Evolutionary conservation across 2,888 invertebrate genomes (phyloP), one percentile per base, ranked within the genome.

Genomic region (Carpatolechia fugitivella): DNA sequence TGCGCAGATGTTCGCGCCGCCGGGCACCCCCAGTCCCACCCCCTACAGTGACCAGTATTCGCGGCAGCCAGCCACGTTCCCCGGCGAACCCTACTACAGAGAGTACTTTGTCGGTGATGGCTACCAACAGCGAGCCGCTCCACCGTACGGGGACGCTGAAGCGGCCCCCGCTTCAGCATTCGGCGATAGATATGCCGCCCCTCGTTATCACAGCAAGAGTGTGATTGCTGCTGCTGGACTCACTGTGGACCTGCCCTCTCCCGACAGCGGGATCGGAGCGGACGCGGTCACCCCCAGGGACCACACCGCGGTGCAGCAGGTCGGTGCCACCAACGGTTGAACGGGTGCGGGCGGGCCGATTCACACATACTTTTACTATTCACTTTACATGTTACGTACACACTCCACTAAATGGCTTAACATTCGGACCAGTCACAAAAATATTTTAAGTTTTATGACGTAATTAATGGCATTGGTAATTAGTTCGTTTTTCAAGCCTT

Each of bases 231-330:
- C 94, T 57, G 94, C 94, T 62, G 96, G 96, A 41, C 93, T 97
- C 67, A 97, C 97, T 52, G 97, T 97, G 76, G 98, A 98, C 90
- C 93, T 98, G 78, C 98, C 98, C 29, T 97, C 97, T 69, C 97
- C 98, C 29, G 98, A 98, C 91, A 97, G 97, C 78, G 98, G 98
- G 63, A 98, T 98, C 77, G 98, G 98, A 62, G 96, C 97, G 36
- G 97, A 97, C 78, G 96, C 97, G 68, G 96, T 97, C 80, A 97
- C 97, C 59, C 97, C 97, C 62, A 91, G 96, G 74, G 96, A 96
- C 88, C 96, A 97, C 90, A 95, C 95, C 78, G 94, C 95, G 80
- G 93, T 96, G 72, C 96, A 96, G 91, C 96, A 96, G 95, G 96
- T 96, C 91, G 92, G 93, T 92, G 77, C 68, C 55, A 68, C 73